Percentiles rank a stretch among this genome's conserved stretches.
Evolutionary conservation across 1,140 invertebrate genomes (phyloP).

Genomic region (Bombyx mandarina): DNA sequence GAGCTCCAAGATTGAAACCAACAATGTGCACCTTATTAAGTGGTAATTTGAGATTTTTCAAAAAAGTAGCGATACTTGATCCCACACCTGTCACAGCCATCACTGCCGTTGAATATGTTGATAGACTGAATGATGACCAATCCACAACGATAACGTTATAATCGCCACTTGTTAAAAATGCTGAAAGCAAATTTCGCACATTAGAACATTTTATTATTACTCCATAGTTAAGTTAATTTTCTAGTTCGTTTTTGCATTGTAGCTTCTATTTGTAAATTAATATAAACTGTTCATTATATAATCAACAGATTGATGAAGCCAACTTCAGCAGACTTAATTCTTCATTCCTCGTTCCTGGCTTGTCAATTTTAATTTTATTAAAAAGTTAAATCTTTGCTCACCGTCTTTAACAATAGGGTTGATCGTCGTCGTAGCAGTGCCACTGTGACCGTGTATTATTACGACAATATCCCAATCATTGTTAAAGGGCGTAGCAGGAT

Average conservation of each 20-base stretch:
- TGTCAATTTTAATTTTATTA: neutral
- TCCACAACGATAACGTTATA: constrained; percentile 40
- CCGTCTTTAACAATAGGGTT: constrained; percentile 33
- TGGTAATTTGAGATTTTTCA: constrained; percentile 14
- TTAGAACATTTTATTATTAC: too few relatives aligned
- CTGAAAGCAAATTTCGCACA: constrained; percentile 12
- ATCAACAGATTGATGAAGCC: neutral
- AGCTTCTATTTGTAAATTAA: too few relatives aligned
- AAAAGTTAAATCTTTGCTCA: constrained; percentile 11
- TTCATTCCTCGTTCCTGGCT: too few relatives aligned
- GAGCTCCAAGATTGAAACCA: constrained; percentile 86
- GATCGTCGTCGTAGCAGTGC: constrained; percentile 21
- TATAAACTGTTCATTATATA: neutral
- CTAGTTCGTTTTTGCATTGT: too few relatives aligned
- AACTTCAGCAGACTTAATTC: too few relatives aligned
- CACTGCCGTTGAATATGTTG: constrained; percentile 23
- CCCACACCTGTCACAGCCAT: constrained; percentile 30
- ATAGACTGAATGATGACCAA: constrained; percentile 29
- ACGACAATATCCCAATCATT: constrained; percentile 21
- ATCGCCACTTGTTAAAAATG: constrained; percentile 19
- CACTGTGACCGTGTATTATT: constrained; percentile 37
- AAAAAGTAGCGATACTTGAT: constrained; percentile 16
- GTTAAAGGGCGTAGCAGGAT: too few relatives aligned
- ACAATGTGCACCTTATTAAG: constrained; percentile 76
- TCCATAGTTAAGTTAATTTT: too few relatives aligned